Evolutionary conservation across 2,888 invertebrate species (phyloP), one percentile per base, ranked within the genome.

Genomic region (Leptopilina syphax): DNA sequence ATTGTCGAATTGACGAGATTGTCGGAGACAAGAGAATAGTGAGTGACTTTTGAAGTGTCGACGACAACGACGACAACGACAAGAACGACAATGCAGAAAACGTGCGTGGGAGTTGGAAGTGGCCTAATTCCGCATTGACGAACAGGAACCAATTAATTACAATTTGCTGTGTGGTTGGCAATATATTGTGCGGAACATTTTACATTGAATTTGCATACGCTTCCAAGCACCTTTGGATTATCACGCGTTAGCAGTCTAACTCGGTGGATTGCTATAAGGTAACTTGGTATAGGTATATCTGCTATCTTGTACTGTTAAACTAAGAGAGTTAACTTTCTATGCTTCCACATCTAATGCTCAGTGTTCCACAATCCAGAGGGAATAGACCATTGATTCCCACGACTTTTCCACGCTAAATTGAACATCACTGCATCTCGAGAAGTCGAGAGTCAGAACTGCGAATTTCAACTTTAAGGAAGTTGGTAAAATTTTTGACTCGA

Each of bases 151-250:
- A 70, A 70, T 70, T 70, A 70, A 70, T 70, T 70, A 70, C 68
- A 70, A 70, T 70, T 70, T 54, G 50, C 68, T 54, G 68, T 54
- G 68, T 12, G 68, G 68, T 27, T 70, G 68, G 68, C 50, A 70
- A 70, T 47, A 54, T 77, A 77, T 78, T 79, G 78, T 80, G 79
- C 77, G 78, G 83, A 83, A 84, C 84, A 83, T 84, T 86, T 86
- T 85, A 82, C 86, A 84, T 86, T 82, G 76, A 82, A 86, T 86
- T 86, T 84, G 84, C 85, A 86, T 86, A 82, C 80, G 85, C 81
- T 83, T 84, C 86, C 81, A 81, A 81, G 78, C 81, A 80, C 78
- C 83, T 80, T 80, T 78, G 82, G 85, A 84, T 85, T 84, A 86
- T 83, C 84, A 83, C 81, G 84, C 85, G 85, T 86, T 86, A 85